Conservation (phyloP, 2,113 vertebrate species). For the Sinocyclocheilus rhinocerous region DNA sequence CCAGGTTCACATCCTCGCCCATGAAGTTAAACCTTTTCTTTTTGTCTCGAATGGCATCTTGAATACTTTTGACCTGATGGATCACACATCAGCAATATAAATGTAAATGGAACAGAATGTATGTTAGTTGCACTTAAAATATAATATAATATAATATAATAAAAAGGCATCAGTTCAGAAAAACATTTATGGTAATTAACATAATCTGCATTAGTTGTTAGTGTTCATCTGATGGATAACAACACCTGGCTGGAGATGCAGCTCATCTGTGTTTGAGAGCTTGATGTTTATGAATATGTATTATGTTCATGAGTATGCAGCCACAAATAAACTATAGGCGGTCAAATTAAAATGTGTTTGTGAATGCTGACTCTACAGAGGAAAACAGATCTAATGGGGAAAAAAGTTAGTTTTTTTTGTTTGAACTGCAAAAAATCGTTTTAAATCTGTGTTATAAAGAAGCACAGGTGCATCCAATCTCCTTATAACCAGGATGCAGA, state of each 20-base stretch:
- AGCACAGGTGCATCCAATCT: neutral
- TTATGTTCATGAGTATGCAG: neutral
- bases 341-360: neutral
- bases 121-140: neutral
- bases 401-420: neutral
- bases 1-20: conserved; percentile 89
- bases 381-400: neutral
- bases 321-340: neutral
- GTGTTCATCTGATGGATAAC: neutral
- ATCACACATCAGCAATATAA: neutral
- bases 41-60: conserved; percentile 92
- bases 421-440: neutral
- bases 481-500: neutral
- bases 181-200: neutral
- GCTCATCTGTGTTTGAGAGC: neutral
- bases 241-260: neutral
- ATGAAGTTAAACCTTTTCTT: conserved; percentile 92
- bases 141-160: no score
- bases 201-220: neutral
- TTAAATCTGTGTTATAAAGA: neutral
- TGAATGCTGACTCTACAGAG: neutral
- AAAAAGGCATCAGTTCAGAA: no score
- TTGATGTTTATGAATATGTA: neutral
- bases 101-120: neutral
- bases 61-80: conserved; percentile 92